phyloP scores from a whole-genome alignment of 2,888 invertebrate species.

The Melinopterus prodromus region DNA sequence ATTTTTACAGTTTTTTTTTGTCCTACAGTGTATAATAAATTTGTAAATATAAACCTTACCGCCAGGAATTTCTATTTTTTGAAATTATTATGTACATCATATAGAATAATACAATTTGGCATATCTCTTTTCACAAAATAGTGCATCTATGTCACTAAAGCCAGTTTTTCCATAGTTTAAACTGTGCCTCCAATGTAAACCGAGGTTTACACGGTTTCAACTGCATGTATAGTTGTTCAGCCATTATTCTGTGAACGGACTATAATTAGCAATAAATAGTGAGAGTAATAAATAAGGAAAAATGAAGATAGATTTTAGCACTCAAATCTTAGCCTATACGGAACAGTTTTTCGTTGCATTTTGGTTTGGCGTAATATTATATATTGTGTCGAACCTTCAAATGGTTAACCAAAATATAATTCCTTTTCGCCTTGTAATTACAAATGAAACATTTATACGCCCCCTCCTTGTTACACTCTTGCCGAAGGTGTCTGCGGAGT shows the following conservation, averaged over 20 bases:
- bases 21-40: no score
- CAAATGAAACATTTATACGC: slow-evolving; percentile 37
- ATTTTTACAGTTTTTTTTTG: no score
- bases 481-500: slow-evolving; percentile 69
- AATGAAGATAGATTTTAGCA: not conserved
- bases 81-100: not conserved
- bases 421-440: slow-evolving; percentile 38
- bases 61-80: not conserved
- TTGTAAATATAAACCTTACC: not conserved
- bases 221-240: no score
- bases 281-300: slow-evolving; percentile 12
- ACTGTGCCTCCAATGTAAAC: no score
- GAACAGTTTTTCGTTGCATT: not conserved
- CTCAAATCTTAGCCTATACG: not conserved
- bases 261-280: not conserved
- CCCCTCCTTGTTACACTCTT: slow-evolving; percentile 63
- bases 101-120: not conserved
- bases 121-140: not conserved
- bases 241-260: no score
- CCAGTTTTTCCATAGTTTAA: not conserved
- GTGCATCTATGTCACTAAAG: not conserved
- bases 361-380: slow-evolving; percentile 24
- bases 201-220: no score
- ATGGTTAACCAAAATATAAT: slow-evolving; percentile 38
- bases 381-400: slow-evolving; percentile 35